phyloP scores from a whole-genome alignment of 92 coral and sea anemone species.

The Muricea muricata region DNA sequence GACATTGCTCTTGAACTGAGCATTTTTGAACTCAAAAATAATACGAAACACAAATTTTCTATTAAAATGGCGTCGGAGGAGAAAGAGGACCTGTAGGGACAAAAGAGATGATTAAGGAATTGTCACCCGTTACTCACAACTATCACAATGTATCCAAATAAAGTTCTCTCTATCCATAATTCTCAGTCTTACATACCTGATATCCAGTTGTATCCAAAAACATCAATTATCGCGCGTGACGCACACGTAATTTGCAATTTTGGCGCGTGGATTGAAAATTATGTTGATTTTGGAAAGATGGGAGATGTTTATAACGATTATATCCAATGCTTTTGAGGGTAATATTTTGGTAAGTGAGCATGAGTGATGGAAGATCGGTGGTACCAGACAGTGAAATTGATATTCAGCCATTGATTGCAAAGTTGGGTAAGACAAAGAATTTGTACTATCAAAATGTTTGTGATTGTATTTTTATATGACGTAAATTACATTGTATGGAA shows the following conservation, averaged over 20 bases:
- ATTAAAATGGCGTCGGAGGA: constrained; percentile 79
- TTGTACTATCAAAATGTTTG: too few species aligned
- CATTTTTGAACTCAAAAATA: constrained; percentile 64
- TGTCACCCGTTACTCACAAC: not conserved
- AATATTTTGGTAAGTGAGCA: not conserved
- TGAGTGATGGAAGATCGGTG: constrained; percentile 6
- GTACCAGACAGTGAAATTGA: constrained; percentile 44
- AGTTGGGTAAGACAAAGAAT: constrained; percentile 84
- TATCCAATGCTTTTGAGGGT: not conserved
- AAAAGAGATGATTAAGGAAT: not conserved
- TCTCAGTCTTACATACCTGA: too few species aligned
- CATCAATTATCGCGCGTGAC: too few species aligned
- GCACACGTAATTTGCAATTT: not conserved
- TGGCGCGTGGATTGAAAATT: too few species aligned
- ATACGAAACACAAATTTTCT: too few species aligned
- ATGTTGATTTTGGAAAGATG: too few species aligned
- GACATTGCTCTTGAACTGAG: constrained; percentile 88
- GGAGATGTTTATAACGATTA: not conserved
- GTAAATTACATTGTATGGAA: too few species aligned
- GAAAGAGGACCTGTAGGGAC: constrained; percentile 53
- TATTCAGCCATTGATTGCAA: constrained; percentile 83
- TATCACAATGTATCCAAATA: not conserved
- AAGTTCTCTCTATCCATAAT: not conserved
- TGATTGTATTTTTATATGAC: too few species aligned
- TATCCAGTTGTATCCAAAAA: not conserved